Evolutionary conservation across 2,888 invertebrate genomes (phyloP).

Genomic region (Agrenia bidenticulata): DNA sequence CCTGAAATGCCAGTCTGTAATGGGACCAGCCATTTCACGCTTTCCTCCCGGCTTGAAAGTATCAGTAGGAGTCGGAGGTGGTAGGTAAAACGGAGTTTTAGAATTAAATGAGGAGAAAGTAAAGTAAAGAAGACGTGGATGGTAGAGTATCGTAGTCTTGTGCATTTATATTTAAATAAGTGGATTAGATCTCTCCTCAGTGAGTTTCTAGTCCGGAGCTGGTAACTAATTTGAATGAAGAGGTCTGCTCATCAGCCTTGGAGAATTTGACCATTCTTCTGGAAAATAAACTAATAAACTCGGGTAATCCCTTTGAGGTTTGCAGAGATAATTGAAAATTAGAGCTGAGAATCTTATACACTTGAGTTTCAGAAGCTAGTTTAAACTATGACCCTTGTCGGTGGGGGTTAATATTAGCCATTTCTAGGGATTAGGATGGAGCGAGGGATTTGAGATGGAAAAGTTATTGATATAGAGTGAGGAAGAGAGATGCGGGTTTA

Average conservation of each 20-base stretch:
- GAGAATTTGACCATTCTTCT: slow-evolving; percentile 8
- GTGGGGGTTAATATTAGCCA: no score
- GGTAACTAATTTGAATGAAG: slow-evolving; percentile 1
- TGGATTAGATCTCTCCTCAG: slow-evolving; percentile 5
- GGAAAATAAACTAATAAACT: slow-evolving; percentile 17
- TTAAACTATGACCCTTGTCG: no score
- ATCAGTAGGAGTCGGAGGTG: background rate
- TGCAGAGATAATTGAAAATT: slow-evolving; percentile 37
- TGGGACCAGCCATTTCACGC: slow-evolving; percentile 2
- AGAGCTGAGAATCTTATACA: slow-evolving; percentile 23
- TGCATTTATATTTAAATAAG: slow-evolving; percentile 2
- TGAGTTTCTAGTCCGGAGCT: background rate
- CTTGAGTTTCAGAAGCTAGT: no score
- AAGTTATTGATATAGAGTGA: no score
- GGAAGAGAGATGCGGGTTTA: no score
- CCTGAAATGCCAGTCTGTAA: background rate
- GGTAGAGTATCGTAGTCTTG: no score
- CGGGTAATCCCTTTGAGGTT: slow-evolving; percentile 33
- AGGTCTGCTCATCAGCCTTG: background rate
- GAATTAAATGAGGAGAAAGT: slow-evolving; percentile 7
- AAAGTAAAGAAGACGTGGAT: background rate
- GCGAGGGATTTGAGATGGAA: no score
- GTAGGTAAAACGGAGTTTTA: background rate
- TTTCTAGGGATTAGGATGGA: no score
- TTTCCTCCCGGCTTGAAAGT: background rate